Evolutionary conservation across 1,140 invertebrate species (phyloP).

Genomic region (Melipona quadrifasciata): DNA sequence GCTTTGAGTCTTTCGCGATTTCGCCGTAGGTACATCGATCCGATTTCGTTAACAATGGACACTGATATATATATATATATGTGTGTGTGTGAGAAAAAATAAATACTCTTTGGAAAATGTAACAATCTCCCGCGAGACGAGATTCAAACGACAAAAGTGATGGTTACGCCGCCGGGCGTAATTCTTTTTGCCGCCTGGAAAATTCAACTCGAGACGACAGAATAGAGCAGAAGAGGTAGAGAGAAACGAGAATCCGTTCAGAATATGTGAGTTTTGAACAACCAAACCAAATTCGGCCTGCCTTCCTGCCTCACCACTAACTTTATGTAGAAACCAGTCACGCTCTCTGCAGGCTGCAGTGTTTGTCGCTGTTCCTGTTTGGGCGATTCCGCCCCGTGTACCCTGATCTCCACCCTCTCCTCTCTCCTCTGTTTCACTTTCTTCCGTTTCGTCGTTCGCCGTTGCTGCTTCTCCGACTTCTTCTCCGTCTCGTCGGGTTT

Average conservation of each 20-base stretch:
- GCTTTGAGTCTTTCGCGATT: too few species aligned
- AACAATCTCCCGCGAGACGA: neutral
- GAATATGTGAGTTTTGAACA: conserved; percentile 80
- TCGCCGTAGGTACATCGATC: neutral
- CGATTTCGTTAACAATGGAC: neutral
- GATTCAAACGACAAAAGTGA: neutral
- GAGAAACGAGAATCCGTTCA: conserved; percentile 39
- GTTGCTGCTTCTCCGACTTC: neutral
- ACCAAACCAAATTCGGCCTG: conserved; percentile 75
- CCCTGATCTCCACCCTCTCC: conserved; percentile 1
- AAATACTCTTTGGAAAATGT: neutral
- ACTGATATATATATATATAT: too few species aligned
- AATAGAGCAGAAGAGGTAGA: neutral
- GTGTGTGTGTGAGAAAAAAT: neutral
- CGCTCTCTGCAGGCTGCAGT: conserved; percentile 49
- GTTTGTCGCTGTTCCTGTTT: conserved; percentile 24
- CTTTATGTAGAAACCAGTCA: conserved; percentile 75
- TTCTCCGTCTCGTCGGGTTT: conserved; percentile 3
- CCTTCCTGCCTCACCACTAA: conserved; percentile 77
- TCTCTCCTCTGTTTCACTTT: conserved; percentile 1
- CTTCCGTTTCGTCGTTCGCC: neutral
- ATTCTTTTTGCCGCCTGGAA: neutral
- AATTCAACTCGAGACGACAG: neutral
- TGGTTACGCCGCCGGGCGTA: neutral
- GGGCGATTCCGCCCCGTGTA: conserved; percentile 9